A percentile compares a stretch with the other conserved stretches of the same genome.
Evolutionary conservation across 1,140 invertebrate genomes (phyloP).

Genomic region (Trypoxylus dichotomus): DNA sequence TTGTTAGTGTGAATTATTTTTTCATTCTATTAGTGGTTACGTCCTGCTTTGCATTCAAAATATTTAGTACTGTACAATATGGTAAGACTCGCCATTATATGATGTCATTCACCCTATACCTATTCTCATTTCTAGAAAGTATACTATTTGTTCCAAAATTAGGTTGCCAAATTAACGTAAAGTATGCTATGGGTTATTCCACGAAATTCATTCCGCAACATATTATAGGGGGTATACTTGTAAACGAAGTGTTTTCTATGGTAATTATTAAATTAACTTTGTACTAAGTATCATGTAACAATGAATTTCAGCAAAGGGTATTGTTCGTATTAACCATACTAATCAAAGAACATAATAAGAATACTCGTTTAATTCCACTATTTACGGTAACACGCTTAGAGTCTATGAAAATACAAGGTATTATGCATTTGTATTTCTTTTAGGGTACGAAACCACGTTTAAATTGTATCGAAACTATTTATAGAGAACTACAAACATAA

Average conservation of each 20-base stretch:
- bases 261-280: slow-evolving; percentile 48
- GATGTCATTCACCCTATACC: neutral
- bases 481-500: slow-evolving; percentile 31
- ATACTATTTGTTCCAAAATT: slow-evolving; percentile 58
- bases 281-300: neutral
- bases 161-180: slow-evolving; percentile 57
- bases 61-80: slow-evolving; percentile 35
- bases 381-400: slow-evolving; percentile 43
- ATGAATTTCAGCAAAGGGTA: slow-evolving; percentile 49
- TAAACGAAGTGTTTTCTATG: slow-evolving; percentile 64
- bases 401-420: neutral
- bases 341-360: slow-evolving; percentile 44
- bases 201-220: slow-evolving; percentile 57
- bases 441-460: slow-evolving; percentile 41
- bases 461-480: slow-evolving; percentile 40
- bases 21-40: slow-evolving; percentile 5
- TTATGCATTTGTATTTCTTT: slow-evolving; percentile 23
- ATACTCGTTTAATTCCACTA: slow-evolving; percentile 44
- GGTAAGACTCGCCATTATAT: slow-evolving; percentile 33
- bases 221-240: slow-evolving; percentile 59
- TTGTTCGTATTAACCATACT: slow-evolving; percentile 53
- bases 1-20: slow-evolving; percentile 26
- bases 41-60: slow-evolving; percentile 32
- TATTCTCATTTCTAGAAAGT: slow-evolving; percentile 53
- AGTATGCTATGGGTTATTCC: slow-evolving; percentile 51